These are phyloP conservation scores for Macquaria australasica DNA, from an alignment of 2,113 vertebrate species.

Conservation along the genomic window DNA sequence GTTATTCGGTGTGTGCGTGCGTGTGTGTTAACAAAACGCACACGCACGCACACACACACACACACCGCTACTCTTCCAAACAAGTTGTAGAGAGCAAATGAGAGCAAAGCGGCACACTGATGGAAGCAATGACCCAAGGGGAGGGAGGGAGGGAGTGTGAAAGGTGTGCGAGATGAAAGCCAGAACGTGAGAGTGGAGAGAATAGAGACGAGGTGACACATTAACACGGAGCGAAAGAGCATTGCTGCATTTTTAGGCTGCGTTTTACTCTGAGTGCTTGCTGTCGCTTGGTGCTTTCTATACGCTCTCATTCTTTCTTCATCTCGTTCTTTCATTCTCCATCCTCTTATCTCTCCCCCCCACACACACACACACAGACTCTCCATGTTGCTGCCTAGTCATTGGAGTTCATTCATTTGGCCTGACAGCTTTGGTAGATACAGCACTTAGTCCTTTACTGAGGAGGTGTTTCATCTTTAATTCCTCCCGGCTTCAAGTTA, in stretches of 20 bases:
- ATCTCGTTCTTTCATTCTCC: constrained; percentile 14
- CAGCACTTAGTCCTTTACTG: constrained; percentile 70
- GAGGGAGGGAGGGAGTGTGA: constrained; percentile 12
- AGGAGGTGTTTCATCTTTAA: constrained; percentile 63
- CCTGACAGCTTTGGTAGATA: constrained; percentile 67
- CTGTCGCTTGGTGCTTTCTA: constrained; percentile 17
- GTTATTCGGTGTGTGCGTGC: too few species aligned
- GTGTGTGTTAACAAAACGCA: background rate
- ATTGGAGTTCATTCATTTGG: constrained; percentile 67
- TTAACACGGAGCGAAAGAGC: constrained; percentile 42
- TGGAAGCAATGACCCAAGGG: constrained; percentile 41
- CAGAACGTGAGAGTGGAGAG: background rate
- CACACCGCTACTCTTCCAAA: constrained; percentile 3
- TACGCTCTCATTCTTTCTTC: background rate
- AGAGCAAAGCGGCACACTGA: constrained; percentile 39
- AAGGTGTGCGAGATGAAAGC: constrained; percentile 62
- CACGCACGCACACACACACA: background rate
- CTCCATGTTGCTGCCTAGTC: constrained; percentile 52
- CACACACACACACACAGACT: background rate
- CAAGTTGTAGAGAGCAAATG: constrained; percentile 42
- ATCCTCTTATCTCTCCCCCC: constrained; percentile 38
- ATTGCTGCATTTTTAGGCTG: constrained; percentile 19
- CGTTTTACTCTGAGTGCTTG: constrained; percentile 17
- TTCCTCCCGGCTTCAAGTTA: constrained; percentile 45
- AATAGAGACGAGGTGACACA: constrained; percentile 27